These are phyloP conservation scores for Marisa cornuarietis DNA, from an alignment of 1,140 invertebrate genomes.

Conservation along the genomic window DNA sequence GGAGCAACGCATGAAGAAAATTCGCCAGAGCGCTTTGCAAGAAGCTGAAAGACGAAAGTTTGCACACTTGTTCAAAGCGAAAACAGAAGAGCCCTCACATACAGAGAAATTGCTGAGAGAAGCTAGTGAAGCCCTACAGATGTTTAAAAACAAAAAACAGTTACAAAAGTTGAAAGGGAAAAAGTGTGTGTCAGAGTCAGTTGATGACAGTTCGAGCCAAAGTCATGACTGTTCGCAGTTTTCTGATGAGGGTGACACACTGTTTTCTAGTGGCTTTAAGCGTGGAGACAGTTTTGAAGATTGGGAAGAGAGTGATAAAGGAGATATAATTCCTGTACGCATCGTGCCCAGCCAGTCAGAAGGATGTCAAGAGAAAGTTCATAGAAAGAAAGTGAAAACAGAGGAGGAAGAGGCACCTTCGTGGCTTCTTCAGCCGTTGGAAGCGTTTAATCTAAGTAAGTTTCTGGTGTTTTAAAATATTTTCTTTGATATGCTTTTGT, in stretches of 20 bases:
- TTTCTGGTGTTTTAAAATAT: not conserved
- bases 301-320: slow-evolving; percentile 35
- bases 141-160: slow-evolving; percentile 30
- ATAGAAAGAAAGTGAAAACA: not conserved
- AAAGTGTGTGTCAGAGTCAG: slow-evolving; percentile 2
- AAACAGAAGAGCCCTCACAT: slow-evolving; percentile 30
- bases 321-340: slow-evolving; percentile 50
- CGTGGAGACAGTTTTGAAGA: not conserved
- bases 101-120: slow-evolving; percentile 43
- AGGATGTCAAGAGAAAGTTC: not conserved
- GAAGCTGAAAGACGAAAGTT: slow-evolving; percentile 48
- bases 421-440: slow-evolving; percentile 20
- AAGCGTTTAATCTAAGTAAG: slow-evolving; percentile 20
- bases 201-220: not conserved
- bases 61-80: slow-evolving; percentile 49
- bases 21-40: slow-evolving; percentile 45
- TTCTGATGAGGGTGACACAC: not conserved
- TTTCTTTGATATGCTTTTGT: too few species aligned
- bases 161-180: slow-evolving; percentile 23
- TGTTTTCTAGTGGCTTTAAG: not conserved
- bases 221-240: not conserved
- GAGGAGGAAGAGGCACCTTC: slow-evolving; percentile 3
- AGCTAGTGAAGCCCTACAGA: slow-evolving; percentile 38
- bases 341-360: slow-evolving; percentile 30
- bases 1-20: slow-evolving; percentile 49